Percentiles rank a stretch among this genome's conserved stretches.
These are phyloP conservation scores for Zenarchopterus dispar DNA, from an alignment of 2,797 vertebrate species.

Conservation along the genomic window DNA sequence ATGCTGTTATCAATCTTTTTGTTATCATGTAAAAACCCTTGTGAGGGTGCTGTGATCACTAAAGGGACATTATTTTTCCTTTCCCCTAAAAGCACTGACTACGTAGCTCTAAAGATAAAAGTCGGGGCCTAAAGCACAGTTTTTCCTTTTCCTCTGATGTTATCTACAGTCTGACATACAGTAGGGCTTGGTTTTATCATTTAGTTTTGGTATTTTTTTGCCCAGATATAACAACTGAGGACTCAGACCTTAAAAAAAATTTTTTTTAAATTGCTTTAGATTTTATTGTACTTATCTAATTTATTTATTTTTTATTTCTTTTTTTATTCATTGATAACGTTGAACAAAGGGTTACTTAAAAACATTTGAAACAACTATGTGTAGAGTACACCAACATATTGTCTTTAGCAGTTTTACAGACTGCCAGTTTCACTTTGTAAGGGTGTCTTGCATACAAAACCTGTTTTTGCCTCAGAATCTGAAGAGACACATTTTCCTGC, in stretches of 20 bases:
- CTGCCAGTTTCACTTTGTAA: neutral
- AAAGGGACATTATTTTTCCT: slow-evolving; percentile 20
- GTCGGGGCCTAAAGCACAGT: slow-evolving; percentile 18
- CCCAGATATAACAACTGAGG: too few species aligned
- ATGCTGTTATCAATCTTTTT: slow-evolving; percentile 11
- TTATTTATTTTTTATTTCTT: too few species aligned
- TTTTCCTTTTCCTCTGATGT: slow-evolving; percentile 19
- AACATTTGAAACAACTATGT: too few species aligned
- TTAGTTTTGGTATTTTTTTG: too few species aligned
- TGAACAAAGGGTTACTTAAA: too few species aligned
- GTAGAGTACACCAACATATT: too few species aligned
- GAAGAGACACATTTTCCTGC: slow-evolving; percentile 13
- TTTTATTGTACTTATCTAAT: too few species aligned
- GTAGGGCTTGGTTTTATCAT: neutral
- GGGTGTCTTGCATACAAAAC: neutral
- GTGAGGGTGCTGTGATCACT: slow-evolving; percentile 14
- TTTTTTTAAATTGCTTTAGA: too few species aligned
- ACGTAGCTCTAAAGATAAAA: slow-evolving; percentile 40
- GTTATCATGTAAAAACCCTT: slow-evolving; percentile 33
- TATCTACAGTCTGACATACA: slow-evolving; percentile 28
- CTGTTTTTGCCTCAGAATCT: neutral
- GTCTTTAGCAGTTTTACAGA: too few species aligned
- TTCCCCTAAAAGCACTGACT: slow-evolving; percentile 17
- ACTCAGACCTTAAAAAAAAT: too few species aligned
- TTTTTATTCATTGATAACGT: too few species aligned